Conservation (phyloP, 1,140 invertebrate genomes). For the Leguminivora glycinivorella region DNA sequence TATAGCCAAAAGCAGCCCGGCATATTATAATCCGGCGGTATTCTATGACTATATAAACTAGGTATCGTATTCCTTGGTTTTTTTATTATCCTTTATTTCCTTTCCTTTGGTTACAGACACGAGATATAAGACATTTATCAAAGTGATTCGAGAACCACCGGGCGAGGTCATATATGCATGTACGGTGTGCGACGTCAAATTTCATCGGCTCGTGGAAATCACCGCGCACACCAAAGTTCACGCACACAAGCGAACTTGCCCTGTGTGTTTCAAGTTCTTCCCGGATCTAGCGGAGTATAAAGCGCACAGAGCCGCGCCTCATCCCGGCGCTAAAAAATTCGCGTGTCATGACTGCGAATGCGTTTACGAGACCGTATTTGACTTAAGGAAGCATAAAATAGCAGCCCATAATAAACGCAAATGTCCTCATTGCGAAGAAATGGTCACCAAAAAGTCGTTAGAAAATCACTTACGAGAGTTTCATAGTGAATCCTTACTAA, state of each 20-base stretch:
- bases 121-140: background rate
- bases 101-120: constrained; percentile 5
- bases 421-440: background rate
- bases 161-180: background rate
- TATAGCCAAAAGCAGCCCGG: too few relatives aligned
- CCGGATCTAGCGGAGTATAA: background rate
- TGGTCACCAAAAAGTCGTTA: background rate
- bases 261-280: background rate
- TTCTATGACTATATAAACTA: too few relatives aligned
- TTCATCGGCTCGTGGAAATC: background rate
- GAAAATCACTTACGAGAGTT: background rate
- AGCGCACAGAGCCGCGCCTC: background rate
- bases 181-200: background rate
- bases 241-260: background rate
- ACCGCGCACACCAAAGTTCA: background rate
- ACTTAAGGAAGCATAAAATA: background rate
- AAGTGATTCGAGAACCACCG: background rate
- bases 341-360: background rate
- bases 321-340: background rate
- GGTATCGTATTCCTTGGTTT: too few relatives aligned
- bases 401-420: background rate
- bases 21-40: too few relatives aligned
- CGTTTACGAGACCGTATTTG: background rate
- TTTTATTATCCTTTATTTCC: background rate
- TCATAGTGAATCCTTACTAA: background rate